phyloP scores from a whole-genome alignment of 2,888 invertebrate genomes.

The Amblyteles armatorius region DNA sequence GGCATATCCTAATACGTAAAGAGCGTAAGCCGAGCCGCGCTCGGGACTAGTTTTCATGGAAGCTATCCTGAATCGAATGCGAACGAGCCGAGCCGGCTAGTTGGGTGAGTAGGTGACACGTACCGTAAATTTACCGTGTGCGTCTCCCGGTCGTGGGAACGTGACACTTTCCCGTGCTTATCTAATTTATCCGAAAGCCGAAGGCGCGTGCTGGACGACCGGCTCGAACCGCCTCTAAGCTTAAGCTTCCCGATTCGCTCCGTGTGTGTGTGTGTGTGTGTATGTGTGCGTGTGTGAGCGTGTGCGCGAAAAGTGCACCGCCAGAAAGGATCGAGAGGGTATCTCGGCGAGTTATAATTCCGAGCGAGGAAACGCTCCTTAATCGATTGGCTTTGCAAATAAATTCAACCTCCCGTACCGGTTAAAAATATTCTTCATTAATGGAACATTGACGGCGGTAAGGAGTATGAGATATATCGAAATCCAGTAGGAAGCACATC shows the following conservation, averaged over 20 bases:
- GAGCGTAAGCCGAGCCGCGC: constrained; percentile 51
- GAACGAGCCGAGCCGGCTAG: constrained; percentile 62
- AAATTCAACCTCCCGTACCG: constrained; percentile 47
- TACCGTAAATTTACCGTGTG: constrained; percentile 74
- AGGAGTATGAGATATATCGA: constrained; percentile 23
- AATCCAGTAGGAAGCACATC: constrained; percentile 30
- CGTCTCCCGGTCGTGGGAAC: constrained; percentile 79
- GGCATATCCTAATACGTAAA: constrained; percentile 37
- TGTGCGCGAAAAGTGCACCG: constrained; percentile 35
- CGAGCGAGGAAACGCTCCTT: constrained; percentile 45
- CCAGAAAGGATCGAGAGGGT: constrained; percentile 50
- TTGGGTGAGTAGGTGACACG: constrained; percentile 70
- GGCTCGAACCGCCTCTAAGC: constrained; percentile 62
- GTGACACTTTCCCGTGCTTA: constrained; percentile 81
- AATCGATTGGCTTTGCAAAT: constrained; percentile 58
- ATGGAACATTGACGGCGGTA: constrained; percentile 48
- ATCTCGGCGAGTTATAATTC: constrained; percentile 5
- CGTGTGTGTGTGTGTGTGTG: constrained; percentile 45
- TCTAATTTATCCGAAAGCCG: constrained; percentile 80
- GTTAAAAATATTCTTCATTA: constrained; percentile 50
- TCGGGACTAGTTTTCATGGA: constrained; percentile 58
- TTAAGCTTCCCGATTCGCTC: constrained; percentile 47
- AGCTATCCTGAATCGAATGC: constrained; percentile 67
- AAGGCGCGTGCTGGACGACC: constrained; percentile 68
- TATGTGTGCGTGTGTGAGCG: constrained; percentile 40